Evolutionary conservation across 2,888 invertebrate genomes (phyloP), one percentile per base, ranked within the genome.

Genomic region (Eulithis testata): DNA sequence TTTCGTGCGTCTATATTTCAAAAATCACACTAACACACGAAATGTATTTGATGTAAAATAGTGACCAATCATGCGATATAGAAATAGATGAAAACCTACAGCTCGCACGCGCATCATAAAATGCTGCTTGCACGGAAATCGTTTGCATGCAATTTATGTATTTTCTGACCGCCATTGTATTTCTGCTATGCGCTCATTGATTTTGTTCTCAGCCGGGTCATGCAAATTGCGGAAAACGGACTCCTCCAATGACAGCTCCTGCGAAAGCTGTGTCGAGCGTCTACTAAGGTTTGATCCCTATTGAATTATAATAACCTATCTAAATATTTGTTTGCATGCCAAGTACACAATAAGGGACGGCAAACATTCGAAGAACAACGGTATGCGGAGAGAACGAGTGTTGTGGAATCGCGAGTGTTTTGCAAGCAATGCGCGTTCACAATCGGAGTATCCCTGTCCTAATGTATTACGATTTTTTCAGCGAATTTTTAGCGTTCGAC

Each of bases 141-240:
- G 69, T 62, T 62, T 53, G 60, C 61, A 66, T 66, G 27, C 31
- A 63, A 50, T 51, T 59, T 64, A 11, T 65, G 65, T 68, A 63
- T 64, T 45, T 65, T 73, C 69, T 73, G 64, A 73, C 69, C 68
- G 82, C 80, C 83, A 83, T 82, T 81, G 79, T 82, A 72, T 83
- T 81, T 65, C 84, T 81, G 91, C 91, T 89, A 82, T 79, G 91
- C 89, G 90, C 83, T 86, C 77, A 80, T 90, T 85, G 79, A 81
- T 85, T 88, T 84, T 91, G 90, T 91, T 90, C 89, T 80, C 91
- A 91, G 91, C 84, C 76, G 86, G 84, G 74, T 83, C 89, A 76
- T 79, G 80, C 82, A 90, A 90, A 84, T 53, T 74, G 71, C 77
- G 83, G 79, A 90, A 86, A 76, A 56, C 70, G 57, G 88, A 84